Percentiles rank a stretch among this genome's conserved stretches.
Conservation (phyloP, 2,113 vertebrate species). For the Rhodinocichla rosea region DNA sequence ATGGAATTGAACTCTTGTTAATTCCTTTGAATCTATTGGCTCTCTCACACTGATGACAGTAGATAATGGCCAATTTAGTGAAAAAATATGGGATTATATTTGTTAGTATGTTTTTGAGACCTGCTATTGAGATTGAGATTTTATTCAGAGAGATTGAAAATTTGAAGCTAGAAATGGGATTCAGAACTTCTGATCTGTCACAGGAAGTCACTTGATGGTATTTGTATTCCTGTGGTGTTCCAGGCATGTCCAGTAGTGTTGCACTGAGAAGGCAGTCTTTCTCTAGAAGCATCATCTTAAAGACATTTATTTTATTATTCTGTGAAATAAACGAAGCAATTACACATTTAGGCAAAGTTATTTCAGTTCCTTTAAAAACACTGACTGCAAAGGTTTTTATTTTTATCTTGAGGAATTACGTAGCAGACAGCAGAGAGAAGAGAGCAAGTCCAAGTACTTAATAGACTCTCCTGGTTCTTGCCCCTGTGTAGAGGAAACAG, state of each 20-base stretch:
- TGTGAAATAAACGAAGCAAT: not conserved
- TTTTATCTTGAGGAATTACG: not conserved
- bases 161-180: not conserved
- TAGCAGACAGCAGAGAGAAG: not conserved
- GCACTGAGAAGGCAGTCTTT: not conserved
- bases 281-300: not conserved
- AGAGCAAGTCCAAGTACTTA: not conserved
- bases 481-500: not conserved
- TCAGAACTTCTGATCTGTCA: not conserved
- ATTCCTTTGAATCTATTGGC: not conserved
- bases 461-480: not conserved
- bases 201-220: not conserved
- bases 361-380: not conserved
- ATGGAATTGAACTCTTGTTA: not conserved
- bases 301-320: not conserved
- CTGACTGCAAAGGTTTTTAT: not conserved
- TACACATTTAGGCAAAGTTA: not conserved
- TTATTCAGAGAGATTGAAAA: not conserved
- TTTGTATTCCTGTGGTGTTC: not conserved
- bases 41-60: not conserved
- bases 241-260: not conserved
- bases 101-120: not conserved
- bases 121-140: not conserved
- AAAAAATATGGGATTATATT: not conserved
- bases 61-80: not conserved